These are phyloP conservation scores for Drosophila borealis DNA, from an alignment of 2,888 invertebrate species.

Conservation along the genomic window DNA sequence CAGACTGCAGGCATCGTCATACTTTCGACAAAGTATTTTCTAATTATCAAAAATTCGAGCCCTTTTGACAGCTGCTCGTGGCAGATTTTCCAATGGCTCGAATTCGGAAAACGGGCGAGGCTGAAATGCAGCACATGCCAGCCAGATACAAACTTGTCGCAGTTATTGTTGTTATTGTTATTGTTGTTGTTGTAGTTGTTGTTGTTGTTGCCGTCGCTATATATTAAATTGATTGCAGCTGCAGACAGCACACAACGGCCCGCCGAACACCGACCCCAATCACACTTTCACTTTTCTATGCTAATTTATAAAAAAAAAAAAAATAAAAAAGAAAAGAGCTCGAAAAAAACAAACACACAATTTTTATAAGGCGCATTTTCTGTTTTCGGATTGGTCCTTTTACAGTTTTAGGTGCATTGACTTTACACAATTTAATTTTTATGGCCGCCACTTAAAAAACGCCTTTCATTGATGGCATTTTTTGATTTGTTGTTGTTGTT, in stretches of 20 bases:
- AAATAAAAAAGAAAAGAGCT: conserved; percentile 19
- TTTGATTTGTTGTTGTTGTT: conserved; percentile 25
- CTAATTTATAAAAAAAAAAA: conserved; percentile 59
- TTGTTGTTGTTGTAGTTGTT: conserved; percentile 25
- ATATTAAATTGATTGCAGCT: conserved; percentile 74
- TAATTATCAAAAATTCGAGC: conserved; percentile 54
- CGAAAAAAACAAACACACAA: conserved; percentile 7
- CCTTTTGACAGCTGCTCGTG: conserved; percentile 60
- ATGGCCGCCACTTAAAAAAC: conserved; percentile 47
- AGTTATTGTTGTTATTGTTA: conserved; percentile 33
- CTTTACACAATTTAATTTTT: conserved; percentile 46
- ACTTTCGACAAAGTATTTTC: conserved; percentile 10
- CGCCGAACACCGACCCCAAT: conserved; percentile 43
- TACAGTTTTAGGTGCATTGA: conserved; percentile 51
- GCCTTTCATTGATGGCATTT: conserved; percentile 22
- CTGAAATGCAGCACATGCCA: conserved; percentile 60
- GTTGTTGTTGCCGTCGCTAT: conserved; percentile 47
- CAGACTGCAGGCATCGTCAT: neutral
- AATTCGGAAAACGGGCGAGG: conserved; percentile 45
- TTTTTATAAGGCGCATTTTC: conserved; percentile 42
- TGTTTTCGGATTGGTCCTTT: conserved; percentile 62
- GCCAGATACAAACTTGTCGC: conserved; percentile 40
- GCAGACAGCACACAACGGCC: conserved; percentile 47
- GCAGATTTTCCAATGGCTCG: conserved; percentile 13
- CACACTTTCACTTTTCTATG: conserved; percentile 74